phyloP scores from a whole-genome alignment of 2,113 vertebrate genomes.

The Sciurus niger region DNA sequence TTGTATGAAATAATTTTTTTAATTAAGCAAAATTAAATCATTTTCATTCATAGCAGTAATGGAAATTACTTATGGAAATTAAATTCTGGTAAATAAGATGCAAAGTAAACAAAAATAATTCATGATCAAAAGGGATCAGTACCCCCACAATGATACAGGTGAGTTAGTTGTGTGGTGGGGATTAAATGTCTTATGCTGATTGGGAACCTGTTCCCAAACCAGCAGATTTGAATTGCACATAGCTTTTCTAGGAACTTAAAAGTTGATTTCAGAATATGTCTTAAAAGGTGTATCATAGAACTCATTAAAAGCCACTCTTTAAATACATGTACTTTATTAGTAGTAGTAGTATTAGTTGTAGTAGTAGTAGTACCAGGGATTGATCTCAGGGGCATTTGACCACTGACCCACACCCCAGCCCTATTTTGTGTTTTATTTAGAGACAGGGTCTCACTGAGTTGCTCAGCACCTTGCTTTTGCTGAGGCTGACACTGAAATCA shows the following conservation, averaged over 20 bases:
- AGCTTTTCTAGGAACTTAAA: slow-evolving; percentile 23
- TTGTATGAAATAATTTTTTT: neutral
- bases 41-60: neutral
- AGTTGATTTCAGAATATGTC: neutral
- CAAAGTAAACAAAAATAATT: neutral
- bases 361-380: no score
- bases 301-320: neutral
- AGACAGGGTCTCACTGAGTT: no score
- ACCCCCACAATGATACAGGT: neutral
- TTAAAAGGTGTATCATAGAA: neutral
- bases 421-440: no score
- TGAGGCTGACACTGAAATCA: no score
- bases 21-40: neutral
- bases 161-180: neutral
- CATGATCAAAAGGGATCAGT: neutral
- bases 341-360: no score
- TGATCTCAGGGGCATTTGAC: no score
- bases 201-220: neutral
- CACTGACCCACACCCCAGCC: no score
- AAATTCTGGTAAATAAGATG: neutral
- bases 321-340: neutral
- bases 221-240: neutral
- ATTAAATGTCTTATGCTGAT: neutral
- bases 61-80: neutral
- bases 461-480: no score